Conservation (phyloP, 2,888 invertebrate species). For the Synanthedon myopaeformis region DNA sequence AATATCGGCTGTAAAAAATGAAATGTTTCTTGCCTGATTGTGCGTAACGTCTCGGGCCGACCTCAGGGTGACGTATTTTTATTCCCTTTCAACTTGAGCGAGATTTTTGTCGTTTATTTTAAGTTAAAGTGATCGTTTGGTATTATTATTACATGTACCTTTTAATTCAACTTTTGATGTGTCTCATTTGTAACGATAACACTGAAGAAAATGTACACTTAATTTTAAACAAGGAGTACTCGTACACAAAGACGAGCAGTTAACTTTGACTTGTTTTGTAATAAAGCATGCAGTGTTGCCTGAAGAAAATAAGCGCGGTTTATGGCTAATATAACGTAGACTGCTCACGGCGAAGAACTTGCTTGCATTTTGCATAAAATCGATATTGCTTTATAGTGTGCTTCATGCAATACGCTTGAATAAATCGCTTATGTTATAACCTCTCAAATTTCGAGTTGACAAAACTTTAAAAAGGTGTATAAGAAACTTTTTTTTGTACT, state of each 20-base stretch:
- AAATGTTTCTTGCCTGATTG: slow-evolving; percentile 60
- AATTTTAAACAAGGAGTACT: no score
- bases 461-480: no score
- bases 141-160: no score
- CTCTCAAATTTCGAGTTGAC: background rate
- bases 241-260: background rate
- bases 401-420: slow-evolving; percentile 1
- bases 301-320: slow-evolving; percentile 35
- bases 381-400: slow-evolving; percentile 26
- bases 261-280: slow-evolving; percentile 37
- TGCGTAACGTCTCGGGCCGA: slow-evolving; percentile 11
- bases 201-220: no score
- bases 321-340: slow-evolving; percentile 39
- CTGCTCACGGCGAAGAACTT: slow-evolving; percentile 34
- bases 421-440: background rate
- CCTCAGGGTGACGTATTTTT: slow-evolving; percentile 35
- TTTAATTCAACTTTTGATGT: no score
- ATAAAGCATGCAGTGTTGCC: slow-evolving; percentile 28
- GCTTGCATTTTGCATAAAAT: slow-evolving; percentile 64
- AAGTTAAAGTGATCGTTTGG: no score
- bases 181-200: no score
- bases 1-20: slow-evolving; percentile 53
- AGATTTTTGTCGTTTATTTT: background rate
- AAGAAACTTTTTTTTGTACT: no score
- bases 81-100: slow-evolving; percentile 20